Evolutionary conservation across 2,888 invertebrate genomes (phyloP).

Genomic region (Taenaris catops): DNA sequence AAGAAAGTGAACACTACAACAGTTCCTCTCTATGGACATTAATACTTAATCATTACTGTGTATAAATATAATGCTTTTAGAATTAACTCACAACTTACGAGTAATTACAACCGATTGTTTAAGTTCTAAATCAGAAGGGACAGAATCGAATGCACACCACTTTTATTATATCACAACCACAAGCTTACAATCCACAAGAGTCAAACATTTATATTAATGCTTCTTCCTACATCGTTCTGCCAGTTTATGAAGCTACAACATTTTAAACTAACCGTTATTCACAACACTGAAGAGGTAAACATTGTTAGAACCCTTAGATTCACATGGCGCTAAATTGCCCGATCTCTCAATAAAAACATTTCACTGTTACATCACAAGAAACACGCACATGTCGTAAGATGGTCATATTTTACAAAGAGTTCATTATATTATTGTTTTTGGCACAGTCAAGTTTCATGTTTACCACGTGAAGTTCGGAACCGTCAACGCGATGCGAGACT

Average conservation of each 20-base stretch:
- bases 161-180: slow-evolving; percentile 64
- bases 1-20: slow-evolving; percentile 39
- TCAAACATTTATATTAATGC: slow-evolving; percentile 4
- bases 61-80: slow-evolving; percentile 52
- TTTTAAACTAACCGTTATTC: slow-evolving; percentile 55
- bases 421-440: slow-evolving; percentile 52
- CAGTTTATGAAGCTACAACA: slow-evolving; percentile 28
- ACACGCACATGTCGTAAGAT: slow-evolving; percentile 31
- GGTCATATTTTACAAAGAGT: slow-evolving; percentile 40
- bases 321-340: slow-evolving; percentile 57
- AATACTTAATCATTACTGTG: slow-evolving; percentile 39
- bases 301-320: slow-evolving; percentile 51
- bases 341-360: slow-evolving; percentile 36
- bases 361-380: slow-evolving; percentile 45
- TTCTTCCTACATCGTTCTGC: slow-evolving; percentile 43
- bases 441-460: slow-evolving; percentile 56
- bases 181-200: slow-evolving; percentile 28
- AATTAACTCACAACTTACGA: slow-evolving; percentile 62
- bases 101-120: slow-evolving; percentile 58
- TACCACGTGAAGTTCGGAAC: slow-evolving; percentile 46
- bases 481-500: slow-evolving; percentile 43
- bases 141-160: slow-evolving; percentile 36
- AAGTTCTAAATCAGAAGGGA: slow-evolving; percentile 38
- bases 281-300: slow-evolving; percentile 79
- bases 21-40: slow-evolving; percentile 38